These are phyloP conservation scores for Carassius gibelio DNA, from an alignment of 2,113 vertebrate species.

Conservation along the genomic window DNA sequence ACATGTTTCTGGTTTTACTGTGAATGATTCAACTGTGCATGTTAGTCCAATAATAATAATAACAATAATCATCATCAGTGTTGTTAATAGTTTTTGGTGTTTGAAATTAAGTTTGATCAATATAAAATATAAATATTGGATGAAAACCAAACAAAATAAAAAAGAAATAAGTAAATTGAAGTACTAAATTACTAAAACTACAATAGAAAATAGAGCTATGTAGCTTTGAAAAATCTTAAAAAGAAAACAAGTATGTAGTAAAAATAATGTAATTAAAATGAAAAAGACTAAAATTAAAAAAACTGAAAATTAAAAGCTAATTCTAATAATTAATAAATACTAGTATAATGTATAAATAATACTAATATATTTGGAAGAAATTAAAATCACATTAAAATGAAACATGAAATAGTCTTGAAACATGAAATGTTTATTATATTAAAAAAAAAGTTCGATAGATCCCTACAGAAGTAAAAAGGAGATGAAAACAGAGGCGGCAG, in stretches of 20 bases:
- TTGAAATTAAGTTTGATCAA: neutral
- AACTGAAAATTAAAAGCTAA: neutral
- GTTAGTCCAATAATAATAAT: neutral
- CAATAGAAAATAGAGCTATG: neutral
- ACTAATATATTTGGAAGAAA: neutral
- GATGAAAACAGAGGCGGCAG: neutral
- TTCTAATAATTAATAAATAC: neutral
- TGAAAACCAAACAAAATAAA: neutral
- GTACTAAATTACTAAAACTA: too few relatives aligned
- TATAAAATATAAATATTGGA: neutral
- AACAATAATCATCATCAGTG: neutral
- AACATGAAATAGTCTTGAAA: neutral
- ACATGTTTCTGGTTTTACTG: neutral
- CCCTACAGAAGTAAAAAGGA: neutral
- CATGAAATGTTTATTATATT: neutral
- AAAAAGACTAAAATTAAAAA: neutral
- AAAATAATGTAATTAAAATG: too few relatives aligned
- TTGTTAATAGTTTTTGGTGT: neutral
- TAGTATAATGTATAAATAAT: neutral
- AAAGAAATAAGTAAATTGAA: neutral
- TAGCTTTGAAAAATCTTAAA: neutral
- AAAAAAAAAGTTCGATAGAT: neutral
- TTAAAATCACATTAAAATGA: neutral
- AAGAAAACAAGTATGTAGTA: too few relatives aligned
- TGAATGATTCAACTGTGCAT: neutral